Evolutionary conservation across 2,888 invertebrate genomes (phyloP).

Genomic region (Ecliptopera silaceata): DNA sequence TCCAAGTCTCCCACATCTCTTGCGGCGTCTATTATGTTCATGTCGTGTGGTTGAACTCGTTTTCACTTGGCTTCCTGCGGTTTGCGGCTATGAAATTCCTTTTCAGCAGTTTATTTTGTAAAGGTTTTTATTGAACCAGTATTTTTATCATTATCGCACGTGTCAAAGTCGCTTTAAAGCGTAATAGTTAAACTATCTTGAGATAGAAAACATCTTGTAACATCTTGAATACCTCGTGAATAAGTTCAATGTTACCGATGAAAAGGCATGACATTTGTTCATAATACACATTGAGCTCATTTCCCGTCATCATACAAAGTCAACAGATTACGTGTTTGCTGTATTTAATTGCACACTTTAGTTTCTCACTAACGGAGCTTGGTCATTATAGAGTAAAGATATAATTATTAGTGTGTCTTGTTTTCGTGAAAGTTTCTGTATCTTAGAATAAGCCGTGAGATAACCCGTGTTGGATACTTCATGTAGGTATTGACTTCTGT

Average conservation of each 20-base stretch:
- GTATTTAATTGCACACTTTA: conserved; percentile 50
- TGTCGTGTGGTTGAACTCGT: conserved; percentile 46
- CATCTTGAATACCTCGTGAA: not conserved
- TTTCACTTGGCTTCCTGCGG: conserved; percentile 47
- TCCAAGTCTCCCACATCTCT: conserved; percentile 35
- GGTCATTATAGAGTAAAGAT: not conserved
- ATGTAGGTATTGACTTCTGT: too few relatives aligned
- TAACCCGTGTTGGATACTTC: too few relatives aligned
- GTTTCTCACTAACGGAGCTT: conserved; percentile 49
- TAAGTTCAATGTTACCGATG: conserved; percentile 18
- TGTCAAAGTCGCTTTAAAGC: too few relatives aligned
- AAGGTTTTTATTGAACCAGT: not conserved
- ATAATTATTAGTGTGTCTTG: conserved; percentile 32
- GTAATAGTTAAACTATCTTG: not conserved
- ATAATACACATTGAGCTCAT: conserved; percentile 39
- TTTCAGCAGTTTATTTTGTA: conserved; percentile 18
- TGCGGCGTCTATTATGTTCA: conserved; percentile 14
- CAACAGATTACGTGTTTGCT: conserved; percentile 44
- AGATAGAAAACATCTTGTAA: not conserved
- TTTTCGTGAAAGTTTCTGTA: conserved; percentile 36
- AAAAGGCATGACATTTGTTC: conserved; percentile 33
- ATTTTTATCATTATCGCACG: too few relatives aligned
- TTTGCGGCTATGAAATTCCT: conserved; percentile 29
- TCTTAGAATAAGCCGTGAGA: conserved; percentile 4
- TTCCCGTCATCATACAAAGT: conserved; percentile 48